phyloP scores from a whole-genome alignment of 2,797 vertebrate genomes.

The Argentina silus region DNA sequence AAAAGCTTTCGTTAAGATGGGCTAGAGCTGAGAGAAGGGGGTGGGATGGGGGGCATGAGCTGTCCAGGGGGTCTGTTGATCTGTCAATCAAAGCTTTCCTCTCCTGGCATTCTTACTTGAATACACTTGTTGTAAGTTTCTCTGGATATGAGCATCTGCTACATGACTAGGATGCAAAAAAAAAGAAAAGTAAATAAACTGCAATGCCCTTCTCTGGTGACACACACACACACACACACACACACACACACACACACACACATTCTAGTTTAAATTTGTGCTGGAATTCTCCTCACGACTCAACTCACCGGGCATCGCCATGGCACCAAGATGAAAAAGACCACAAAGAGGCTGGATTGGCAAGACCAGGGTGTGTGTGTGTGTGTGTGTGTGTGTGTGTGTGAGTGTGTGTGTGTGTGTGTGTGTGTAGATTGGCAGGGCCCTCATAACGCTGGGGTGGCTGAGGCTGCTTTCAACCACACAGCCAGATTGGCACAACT shows the following conservation, averaged over 20 bases:
- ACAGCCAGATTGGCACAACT: slow-evolving; percentile 6
- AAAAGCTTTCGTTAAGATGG: slow-evolving; percentile 17
- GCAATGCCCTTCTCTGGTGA: not conserved
- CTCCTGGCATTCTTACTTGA: slow-evolving; percentile 16
- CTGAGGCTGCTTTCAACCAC: slow-evolving; percentile 7
- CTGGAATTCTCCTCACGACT: slow-evolving; percentile 63
- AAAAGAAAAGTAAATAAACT: not conserved
- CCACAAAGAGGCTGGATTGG: slow-evolving; percentile 54
- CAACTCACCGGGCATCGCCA: slow-evolving; percentile 48
- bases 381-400: slow-evolving; percentile 25
- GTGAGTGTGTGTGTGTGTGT: slow-evolving; percentile 18
- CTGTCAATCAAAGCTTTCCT: slow-evolving; percentile 41
- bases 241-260: slow-evolving; percentile 8
- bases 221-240: slow-evolving; percentile 23
- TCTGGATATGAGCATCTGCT: not conserved
- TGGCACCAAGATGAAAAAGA: slow-evolving; percentile 53
- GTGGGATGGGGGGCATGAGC: slow-evolving; percentile 5
- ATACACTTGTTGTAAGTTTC: slow-evolving; percentile 47
- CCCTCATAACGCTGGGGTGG: slow-evolving; percentile 34
- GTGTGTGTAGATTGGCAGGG: slow-evolving; percentile 29
- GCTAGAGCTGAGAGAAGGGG: slow-evolving; percentile 27
- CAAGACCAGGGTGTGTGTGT: slow-evolving; percentile 45
- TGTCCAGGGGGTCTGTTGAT: slow-evolving; percentile 1
- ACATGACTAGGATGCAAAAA: not conserved
- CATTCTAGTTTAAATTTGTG: slow-evolving; percentile 33